Base-by-base conservation (phyloP, 2,888 invertebrate species). In the Agrotis ipsilon region DNA sequence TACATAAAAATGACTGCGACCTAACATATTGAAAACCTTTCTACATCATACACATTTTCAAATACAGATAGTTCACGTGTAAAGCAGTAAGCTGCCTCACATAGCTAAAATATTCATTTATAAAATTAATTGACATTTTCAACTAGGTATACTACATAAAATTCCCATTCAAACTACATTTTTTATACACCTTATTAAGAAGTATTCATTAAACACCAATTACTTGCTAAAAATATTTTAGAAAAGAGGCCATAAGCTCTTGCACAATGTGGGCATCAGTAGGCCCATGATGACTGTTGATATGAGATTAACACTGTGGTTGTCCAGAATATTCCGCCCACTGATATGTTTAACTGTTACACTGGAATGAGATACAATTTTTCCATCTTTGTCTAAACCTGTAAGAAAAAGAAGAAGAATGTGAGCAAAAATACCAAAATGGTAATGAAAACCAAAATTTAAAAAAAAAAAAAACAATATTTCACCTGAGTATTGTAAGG, bases 301-400 rank as follows among this genome's bases (percentile, higher is more conserved):
- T 72, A 99, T 95, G 55, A 99, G 96, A 93, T 99, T 99, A 0
- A 99, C 98, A 88, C 98, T 98, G 89, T 99, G 98, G 92, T 99
- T 99, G 90, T 98, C 98, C 55, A 99, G 92, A 62, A 98, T 94
- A 82, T 97, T 97, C 68, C 96, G 92, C 7, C 99, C 99, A 89
- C 97, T 97, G 75, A 99, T 98, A 89, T 98, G 97, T 77, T 97
- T 97, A 0, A 98, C 97, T 32, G 97, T 96, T 74, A 96, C 94
- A 61, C 97, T 98, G 3, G 98, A 97, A 62, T 96, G 96, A 78
- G 98, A 97, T 0, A 98, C 98, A 65, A 99, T 96, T 85, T 96
- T 96, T 9, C 98, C 98, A 73, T 96, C 94, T 77, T 97, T 96
- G 88, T 98, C 97, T 27, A 98, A 89, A 69, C 98, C 98, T 98